Percentiles rank a stretch among this genome's conserved stretches.
phyloP scores from a whole-genome alignment of 2,797 vertebrate genomes.

The Varecia variegata region DNA sequence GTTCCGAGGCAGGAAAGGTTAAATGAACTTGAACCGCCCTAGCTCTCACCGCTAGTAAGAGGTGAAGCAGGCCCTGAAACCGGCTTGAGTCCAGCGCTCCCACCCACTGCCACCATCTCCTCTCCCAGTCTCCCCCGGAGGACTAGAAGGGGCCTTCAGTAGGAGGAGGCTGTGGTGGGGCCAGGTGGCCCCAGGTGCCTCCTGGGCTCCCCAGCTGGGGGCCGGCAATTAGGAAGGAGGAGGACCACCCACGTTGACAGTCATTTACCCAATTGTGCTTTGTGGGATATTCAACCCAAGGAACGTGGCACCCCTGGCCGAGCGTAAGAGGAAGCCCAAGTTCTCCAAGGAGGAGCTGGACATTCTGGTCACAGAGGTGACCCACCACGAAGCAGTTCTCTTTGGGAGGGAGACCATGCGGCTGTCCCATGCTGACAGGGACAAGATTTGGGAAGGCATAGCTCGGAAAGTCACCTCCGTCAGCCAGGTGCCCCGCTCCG shows the following conservation, averaged over 20 bases:
- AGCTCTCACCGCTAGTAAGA: not conserved
- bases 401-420: constrained; percentile 86
- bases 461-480: constrained; percentile 85
- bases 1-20: not conserved
- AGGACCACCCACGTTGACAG: constrained; percentile 63
- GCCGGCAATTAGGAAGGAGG: constrained; percentile 58
- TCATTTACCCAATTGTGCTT: constrained; percentile 86
- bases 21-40: accelerated
- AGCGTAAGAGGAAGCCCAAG: constrained; percentile 88
- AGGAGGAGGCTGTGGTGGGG: constrained; percentile 44
- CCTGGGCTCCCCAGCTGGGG: constrained; percentile 49
- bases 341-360: constrained; percentile 89
- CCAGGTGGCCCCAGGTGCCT: constrained; percentile 1
- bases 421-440: constrained; percentile 85
- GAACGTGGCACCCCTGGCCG: constrained; percentile 80
- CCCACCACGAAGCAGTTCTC: constrained; percentile 85
- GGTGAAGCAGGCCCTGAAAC: not conserved
- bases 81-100: not conserved
- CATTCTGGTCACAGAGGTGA: constrained; percentile 89
- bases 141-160: not conserved
- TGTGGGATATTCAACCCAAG: constrained; percentile 87
- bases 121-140: not conserved
- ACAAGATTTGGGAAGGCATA: constrained; percentile 88
- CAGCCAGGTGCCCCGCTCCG: constrained; percentile 86
- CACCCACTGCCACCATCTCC: not conserved